A percentile compares a stretch with the other conserved stretches of the same genome.
Conservation (phyloP, 2,888 invertebrate species). For the Parasteatoda lunata region DNA sequence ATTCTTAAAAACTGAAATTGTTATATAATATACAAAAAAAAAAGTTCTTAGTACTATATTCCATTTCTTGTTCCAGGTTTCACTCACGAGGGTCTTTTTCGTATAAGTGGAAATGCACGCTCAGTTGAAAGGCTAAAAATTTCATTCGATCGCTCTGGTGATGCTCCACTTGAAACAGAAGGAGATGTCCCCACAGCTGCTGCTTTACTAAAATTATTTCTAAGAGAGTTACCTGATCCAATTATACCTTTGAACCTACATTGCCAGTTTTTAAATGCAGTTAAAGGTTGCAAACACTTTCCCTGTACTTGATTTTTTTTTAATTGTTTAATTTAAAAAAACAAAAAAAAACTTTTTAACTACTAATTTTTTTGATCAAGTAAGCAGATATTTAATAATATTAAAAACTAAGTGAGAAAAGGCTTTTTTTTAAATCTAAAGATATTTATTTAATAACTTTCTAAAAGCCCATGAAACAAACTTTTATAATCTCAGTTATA, state of each 20-base stretch:
- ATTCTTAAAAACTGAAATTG: too few species aligned
- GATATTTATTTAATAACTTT: too few species aligned
- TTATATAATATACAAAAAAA: too few species aligned
- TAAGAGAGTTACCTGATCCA: constrained; percentile 78
- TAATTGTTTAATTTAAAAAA: too few species aligned
- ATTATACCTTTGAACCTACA: constrained; percentile 76
- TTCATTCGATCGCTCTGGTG: constrained; percentile 77
- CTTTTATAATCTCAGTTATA: too few species aligned
- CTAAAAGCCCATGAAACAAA: too few species aligned
- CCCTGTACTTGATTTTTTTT: not conserved
- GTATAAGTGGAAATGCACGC: constrained; percentile 77
- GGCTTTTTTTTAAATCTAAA: too few species aligned
- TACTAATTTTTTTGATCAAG: too few species aligned
- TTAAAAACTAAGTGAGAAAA: too few species aligned
- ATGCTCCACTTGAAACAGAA: constrained; percentile 77
- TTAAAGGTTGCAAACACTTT: constrained; percentile 72
- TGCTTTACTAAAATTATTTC: constrained; percentile 78
- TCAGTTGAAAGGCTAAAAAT: constrained; percentile 77
- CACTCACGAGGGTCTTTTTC: constrained; percentile 77
- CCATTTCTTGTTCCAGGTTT: constrained; percentile 73
- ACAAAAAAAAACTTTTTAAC: too few species aligned
- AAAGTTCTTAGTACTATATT: too few species aligned
- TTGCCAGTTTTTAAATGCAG: constrained; percentile 73
- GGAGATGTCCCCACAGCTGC: constrained; percentile 78
- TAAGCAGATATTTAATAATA: too few species aligned